Evolutionary conservation across 2,888 invertebrate species (phyloP).

Genomic region (Melieria omissa): DNA sequence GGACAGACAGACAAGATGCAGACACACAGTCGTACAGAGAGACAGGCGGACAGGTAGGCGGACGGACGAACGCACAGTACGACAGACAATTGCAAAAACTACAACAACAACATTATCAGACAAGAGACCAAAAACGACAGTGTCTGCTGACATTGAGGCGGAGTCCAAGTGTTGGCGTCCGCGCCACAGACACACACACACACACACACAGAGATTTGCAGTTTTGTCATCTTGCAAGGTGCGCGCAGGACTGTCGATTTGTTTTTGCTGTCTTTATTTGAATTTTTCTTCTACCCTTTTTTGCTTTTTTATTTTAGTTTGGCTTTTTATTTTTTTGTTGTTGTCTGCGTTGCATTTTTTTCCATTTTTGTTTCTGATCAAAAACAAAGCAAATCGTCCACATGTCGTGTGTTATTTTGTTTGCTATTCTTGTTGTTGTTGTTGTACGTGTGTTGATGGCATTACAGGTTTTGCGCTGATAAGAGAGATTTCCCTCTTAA

Average conservation of each 20-base stretch:
- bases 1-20: no score
- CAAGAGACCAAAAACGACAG: neutral
- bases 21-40: neutral
- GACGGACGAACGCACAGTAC: neutral
- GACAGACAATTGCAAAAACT: neutral
- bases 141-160: conserved; percentile 11
- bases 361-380: neutral
- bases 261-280: neutral
- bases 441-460: conserved; percentile 17
- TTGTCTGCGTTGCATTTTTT: neutral
- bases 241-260: conserved; percentile 5
- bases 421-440: neutral
- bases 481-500: neutral
- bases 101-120: neutral
- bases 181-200: neutral
- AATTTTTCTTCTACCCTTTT: neutral
- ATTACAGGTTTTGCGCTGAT: conserved; percentile 17
- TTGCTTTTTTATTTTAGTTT: neutral
- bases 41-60: neutral
- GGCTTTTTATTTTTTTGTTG: neutral
- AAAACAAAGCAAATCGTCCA: no score
- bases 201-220: neutral
- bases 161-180: neutral
- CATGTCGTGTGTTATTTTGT: neutral
- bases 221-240: conserved; percentile 24